phyloP scores from a whole-genome alignment of 2,888 invertebrate genomes.

The Rhabditophanes sp. region DNA sequence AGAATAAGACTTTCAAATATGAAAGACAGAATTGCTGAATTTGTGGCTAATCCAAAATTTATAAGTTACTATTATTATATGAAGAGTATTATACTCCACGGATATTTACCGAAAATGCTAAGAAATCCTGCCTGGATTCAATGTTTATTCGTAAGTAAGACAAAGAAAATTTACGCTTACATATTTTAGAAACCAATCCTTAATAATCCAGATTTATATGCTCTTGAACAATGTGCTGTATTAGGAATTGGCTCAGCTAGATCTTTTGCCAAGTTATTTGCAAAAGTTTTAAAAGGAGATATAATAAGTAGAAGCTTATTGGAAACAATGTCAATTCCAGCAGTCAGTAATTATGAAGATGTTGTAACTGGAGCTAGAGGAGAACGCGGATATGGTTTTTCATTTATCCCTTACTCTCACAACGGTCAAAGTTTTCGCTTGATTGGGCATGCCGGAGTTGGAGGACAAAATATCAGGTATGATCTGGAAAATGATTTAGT shows the following conservation, averaged over 20 bases:
- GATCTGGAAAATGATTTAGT: conserved; percentile 44
- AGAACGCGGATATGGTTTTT: conserved; percentile 14
- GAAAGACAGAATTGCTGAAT: conserved; percentile 16
- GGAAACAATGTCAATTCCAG: too few relatives aligned
- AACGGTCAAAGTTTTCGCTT: conserved; percentile 5
- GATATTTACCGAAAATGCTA: too few relatives aligned
- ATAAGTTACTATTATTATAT: too few relatives aligned
- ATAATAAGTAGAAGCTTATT: too few relatives aligned
- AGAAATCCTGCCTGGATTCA: too few relatives aligned
- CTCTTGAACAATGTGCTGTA: conserved; percentile 26
- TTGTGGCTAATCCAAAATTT: conserved; percentile 13
- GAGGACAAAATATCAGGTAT: conserved; percentile 45
- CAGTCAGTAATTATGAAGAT: too few relatives aligned
- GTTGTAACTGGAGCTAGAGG: conserved; percentile 15
- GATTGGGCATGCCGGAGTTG: conserved; percentile 46
- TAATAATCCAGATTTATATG: conserved; percentile 29
- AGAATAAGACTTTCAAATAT: conserved; percentile 15
- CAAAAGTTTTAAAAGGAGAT: too few relatives aligned
- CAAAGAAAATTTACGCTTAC: neutral
- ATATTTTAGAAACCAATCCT: conserved; percentile 20
- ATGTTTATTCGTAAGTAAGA: neutral
- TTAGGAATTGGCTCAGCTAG: conserved; percentile 25
- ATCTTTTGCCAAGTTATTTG: conserved; percentile 21
- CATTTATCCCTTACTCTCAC: conserved; percentile 5
- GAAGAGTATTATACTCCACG: too few relatives aligned